These are phyloP conservation scores for Arizona elegans DNA, from an alignment of 2,113 vertebrate genomes.

Conservation along the genomic window DNA sequence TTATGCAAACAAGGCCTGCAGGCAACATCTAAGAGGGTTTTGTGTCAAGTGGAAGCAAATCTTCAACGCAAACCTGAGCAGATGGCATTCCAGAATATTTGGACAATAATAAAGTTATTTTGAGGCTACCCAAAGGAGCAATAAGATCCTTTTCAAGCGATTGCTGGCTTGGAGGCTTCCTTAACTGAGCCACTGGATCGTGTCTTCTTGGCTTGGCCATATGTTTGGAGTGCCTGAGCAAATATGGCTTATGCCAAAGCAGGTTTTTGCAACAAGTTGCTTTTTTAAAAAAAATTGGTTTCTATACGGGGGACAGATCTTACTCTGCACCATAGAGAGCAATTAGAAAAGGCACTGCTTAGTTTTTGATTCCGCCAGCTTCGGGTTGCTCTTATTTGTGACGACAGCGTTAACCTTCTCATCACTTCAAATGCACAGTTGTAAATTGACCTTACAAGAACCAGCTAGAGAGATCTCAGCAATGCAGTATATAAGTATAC, in stretches of 20 bases:
- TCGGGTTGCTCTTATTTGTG: slow-evolving; percentile 37
- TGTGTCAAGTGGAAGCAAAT: not conserved
- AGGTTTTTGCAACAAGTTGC: slow-evolving; percentile 41
- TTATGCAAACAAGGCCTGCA: no score
- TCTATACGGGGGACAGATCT: slow-evolving; percentile 60
- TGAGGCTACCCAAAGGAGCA: slow-evolving; percentile 29
- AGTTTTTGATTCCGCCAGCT: slow-evolving; percentile 60
- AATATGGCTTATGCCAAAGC: slow-evolving; percentile 58
- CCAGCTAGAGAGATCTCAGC: no score
- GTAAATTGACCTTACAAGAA: slow-evolving; percentile 50
- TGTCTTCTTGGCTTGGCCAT: slow-evolving; percentile 28
- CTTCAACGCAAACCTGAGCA: not conserved
- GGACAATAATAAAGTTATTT: slow-evolving; percentile 35
- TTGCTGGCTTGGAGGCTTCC: slow-evolving; percentile 40
- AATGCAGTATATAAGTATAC: no score
- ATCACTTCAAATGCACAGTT: slow-evolving; percentile 13
- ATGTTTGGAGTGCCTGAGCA: slow-evolving; percentile 33
- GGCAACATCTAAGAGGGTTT: not conserved
- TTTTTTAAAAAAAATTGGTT: slow-evolving; percentile 52
- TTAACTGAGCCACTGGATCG: not conserved
- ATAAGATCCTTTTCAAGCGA: not conserved
- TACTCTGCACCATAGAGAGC: slow-evolving; percentile 31
- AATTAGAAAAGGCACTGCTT: slow-evolving; percentile 58
- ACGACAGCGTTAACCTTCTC: slow-evolving; percentile 37
- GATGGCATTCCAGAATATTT: not conserved